Conservation (phyloP, 1,140 invertebrate species). For the Lordiphosa stackelbergi region DNA sequence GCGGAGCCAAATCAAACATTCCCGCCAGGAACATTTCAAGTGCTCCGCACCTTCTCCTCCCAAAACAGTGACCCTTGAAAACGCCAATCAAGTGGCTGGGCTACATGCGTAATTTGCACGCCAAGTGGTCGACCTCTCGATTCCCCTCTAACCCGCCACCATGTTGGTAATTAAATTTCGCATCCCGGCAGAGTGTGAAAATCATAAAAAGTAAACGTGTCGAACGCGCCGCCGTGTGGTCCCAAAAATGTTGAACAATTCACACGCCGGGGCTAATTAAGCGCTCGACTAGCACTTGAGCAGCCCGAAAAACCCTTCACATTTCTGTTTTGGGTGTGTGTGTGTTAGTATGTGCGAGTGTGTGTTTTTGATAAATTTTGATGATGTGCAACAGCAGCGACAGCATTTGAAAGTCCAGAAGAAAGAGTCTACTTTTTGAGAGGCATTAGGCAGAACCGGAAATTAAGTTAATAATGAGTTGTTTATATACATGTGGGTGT, state of each 20-base stretch:
- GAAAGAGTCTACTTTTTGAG: slow-evolving; percentile 4
- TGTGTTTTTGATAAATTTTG: slow-evolving; percentile 68
- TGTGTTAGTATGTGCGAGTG: slow-evolving; percentile 18
- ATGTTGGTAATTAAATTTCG: slow-evolving; percentile 62
- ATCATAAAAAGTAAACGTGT: slow-evolving; percentile 62
- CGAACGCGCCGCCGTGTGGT: slow-evolving; percentile 48
- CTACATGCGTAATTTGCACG: slow-evolving; percentile 70
- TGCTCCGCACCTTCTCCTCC: slow-evolving; percentile 2
- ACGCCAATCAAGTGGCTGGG: slow-evolving; percentile 66
- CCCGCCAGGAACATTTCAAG: slow-evolving; percentile 14
- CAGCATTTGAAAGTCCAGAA: slow-evolving; percentile 14
- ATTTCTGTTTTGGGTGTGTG: slow-evolving; percentile 1
- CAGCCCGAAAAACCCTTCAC: slow-evolving; percentile 27
- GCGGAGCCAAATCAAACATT: no score
- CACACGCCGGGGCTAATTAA: slow-evolving; percentile 68
- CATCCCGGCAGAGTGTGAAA: slow-evolving; percentile 58
- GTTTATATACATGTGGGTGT: slow-evolving; percentile 13
- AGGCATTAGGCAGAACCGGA: slow-evolving; percentile 44
- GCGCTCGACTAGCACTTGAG: slow-evolving; percentile 48
- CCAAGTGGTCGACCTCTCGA: slow-evolving; percentile 41
- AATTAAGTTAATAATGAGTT: slow-evolving; percentile 62
- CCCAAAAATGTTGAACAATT: slow-evolving; percentile 69
- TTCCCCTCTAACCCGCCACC: background rate
- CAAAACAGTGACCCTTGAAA: slow-evolving; percentile 63
- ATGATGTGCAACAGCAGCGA: slow-evolving; percentile 45